Evolutionary conservation across 2,797 vertebrate genomes (phyloP), one percentile per base, ranked within the genome.

Genomic region (Dryobates pubescens): DNA sequence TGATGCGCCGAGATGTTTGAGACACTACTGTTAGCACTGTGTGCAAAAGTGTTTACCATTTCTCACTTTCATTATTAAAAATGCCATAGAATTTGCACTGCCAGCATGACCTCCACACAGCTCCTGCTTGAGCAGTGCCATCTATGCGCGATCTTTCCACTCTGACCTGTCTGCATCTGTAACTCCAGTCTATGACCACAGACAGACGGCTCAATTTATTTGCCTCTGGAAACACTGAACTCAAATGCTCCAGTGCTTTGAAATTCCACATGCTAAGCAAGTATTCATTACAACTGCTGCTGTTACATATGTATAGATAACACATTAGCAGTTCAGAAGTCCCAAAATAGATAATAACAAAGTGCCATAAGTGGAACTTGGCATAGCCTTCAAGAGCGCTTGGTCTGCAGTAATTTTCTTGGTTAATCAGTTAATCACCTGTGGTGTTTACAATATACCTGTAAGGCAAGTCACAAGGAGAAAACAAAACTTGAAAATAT

Each of bases 401-500:
- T 38, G 1, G 4, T 82, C 72, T 74, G 24, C 76, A 73, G 49
- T 27, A 43, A 82, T 76, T 84, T 76, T 82, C 84, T 85, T 58
- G 78, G 70, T 64, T 89, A 56, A 5, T 62, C 77, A 86, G 77
- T 62, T 91, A 56, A 5, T 58, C 77, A 89, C 82, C 88, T 71
- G 73, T 0, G 1, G 64, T 82, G 61, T 58, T 90, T 65, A 73
- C 61, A 73, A 56, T 17, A 59, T 26, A 74, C 65, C 75, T 56
- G 47, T 29, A 70, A 86, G 74, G 61, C n/a, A 34, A 29, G 64
- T 64, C 80, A 88, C 70, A 67, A 63, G 74, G 57, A 88, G 53
- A 82, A 87, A 89, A 82, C n/a, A 93, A 74, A 92, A 27, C 34
- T 11, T 94, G 79, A 93, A 93, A 67, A 72, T 56, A 72, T 56